A percentile compares a stretch with the other conserved stretches of the same genome.
Conservation (phyloP, 2,888 invertebrate genomes). For the Spodoptera littoralis region DNA sequence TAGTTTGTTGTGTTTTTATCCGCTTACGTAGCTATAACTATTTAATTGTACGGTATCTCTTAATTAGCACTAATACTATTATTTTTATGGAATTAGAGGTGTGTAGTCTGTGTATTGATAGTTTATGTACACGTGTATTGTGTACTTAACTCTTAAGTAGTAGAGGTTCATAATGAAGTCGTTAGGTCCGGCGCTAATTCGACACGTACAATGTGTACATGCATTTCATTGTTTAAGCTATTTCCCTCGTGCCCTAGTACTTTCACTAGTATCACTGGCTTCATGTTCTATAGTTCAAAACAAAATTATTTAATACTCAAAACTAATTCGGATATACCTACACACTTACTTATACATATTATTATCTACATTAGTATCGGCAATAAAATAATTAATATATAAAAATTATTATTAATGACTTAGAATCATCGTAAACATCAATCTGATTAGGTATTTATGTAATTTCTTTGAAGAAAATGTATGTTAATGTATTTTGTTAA, state of each 20-base stretch:
- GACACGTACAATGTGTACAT: constrained; percentile 30
- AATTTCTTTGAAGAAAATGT: constrained; percentile 1
- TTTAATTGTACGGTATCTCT: constrained; percentile 32
- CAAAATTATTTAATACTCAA: constrained; percentile 18
- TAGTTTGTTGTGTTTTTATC: constrained; percentile 52
- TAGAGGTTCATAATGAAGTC: constrained; percentile 28
- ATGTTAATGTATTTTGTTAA: not conserved
- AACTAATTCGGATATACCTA: constrained; percentile 8
- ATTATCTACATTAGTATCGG: not conserved
- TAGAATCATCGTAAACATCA: constrained; percentile 10
- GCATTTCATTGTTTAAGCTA: constrained; percentile 37
- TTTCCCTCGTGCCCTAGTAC: constrained; percentile 46
- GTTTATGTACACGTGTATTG: constrained; percentile 4
- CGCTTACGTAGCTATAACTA: constrained; percentile 23
- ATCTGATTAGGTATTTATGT: constrained; percentile 12
- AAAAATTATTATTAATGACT: constrained; percentile 14
- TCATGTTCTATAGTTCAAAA: constrained; percentile 3
- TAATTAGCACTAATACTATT: constrained; percentile 22
- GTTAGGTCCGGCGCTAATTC: constrained; percentile 24
- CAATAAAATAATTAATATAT: constrained; percentile 5
- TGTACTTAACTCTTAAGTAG: constrained; percentile 9
- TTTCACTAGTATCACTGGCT: constrained; percentile 31
- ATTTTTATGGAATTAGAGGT: constrained; percentile 13
- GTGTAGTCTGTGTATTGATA: constrained; percentile 12
- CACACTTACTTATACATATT: not conserved